phyloP scores from a whole-genome alignment of 2,888 invertebrate genomes.

The Lasioglossum zephyrum region DNA sequence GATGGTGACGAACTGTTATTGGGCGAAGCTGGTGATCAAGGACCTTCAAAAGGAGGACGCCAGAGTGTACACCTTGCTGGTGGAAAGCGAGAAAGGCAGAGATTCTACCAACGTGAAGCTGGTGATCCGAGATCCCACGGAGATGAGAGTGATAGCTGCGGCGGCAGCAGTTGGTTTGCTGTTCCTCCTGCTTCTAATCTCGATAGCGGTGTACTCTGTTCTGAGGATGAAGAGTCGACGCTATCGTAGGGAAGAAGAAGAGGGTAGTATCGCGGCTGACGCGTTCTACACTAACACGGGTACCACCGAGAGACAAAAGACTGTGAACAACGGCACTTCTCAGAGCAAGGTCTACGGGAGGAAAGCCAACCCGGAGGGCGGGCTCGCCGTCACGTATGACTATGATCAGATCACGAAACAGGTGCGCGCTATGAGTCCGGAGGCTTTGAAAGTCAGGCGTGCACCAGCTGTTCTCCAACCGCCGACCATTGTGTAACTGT shows the following conservation, averaged over 20 bases:
- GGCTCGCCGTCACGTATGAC: conserved; percentile 81
- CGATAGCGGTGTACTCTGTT: conserved; percentile 77
- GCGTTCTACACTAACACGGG: conserved; percentile 75
- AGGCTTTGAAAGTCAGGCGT: conserved; percentile 95
- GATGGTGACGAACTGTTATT: conserved; percentile 88
- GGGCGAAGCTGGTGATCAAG: conserved; percentile 91
- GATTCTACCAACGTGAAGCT: conserved; percentile 85
- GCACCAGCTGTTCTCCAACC: conserved; percentile 95
- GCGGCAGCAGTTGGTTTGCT: conserved; percentile 78
- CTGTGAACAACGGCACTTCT: conserved; percentile 39
- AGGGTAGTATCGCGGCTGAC: conserved; percentile 82
- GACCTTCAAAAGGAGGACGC: conserved; percentile 92
- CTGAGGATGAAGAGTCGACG: conserved; percentile 75
- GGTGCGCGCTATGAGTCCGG: conserved; percentile 86
- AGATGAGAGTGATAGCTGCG: conserved; percentile 80
- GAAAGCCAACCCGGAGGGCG: conserved; percentile 73
- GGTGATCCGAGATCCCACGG: conserved; percentile 80
- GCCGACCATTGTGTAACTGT: conserved; percentile 89
- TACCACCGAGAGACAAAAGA: conserved; percentile 59
- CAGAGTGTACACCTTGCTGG: conserved; percentile 93
- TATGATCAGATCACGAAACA: conserved; percentile 81
- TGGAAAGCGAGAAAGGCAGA: conserved; percentile 94
- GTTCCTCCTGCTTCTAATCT: conserved; percentile 76
- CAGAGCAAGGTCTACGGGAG: conserved; percentile 63
- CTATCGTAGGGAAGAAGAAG: conserved; percentile 77